Percentiles rank a stretch among this genome's conserved stretches.
These are phyloP conservation scores for Chymomyza procnemis DNA, from an alignment of 2,888 invertebrate genomes.

Conservation along the genomic window DNA sequence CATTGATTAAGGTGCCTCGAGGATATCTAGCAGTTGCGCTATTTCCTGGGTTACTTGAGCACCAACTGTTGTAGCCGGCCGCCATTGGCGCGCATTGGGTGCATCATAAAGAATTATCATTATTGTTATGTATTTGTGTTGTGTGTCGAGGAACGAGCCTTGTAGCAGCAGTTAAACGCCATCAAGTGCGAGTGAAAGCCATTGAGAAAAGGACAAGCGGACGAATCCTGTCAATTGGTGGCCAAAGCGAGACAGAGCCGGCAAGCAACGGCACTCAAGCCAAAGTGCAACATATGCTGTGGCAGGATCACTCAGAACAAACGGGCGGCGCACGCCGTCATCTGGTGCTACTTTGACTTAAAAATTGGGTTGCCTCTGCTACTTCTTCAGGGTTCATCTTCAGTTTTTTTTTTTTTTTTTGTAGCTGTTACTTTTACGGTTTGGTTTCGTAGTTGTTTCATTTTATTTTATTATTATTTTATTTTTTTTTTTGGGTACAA, in stretches of 20 bases:
- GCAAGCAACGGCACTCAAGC: constrained; percentile 38
- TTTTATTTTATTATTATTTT: constrained; percentile 2
- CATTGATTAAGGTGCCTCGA: background rate
- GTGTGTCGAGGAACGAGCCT: constrained; percentile 48
- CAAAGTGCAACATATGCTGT: constrained; percentile 74
- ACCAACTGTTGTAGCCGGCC: constrained; percentile 42
- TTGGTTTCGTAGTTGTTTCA: constrained; percentile 29
- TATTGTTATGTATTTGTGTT: constrained; percentile 53
- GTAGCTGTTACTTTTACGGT: constrained; percentile 56
- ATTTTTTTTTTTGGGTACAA: constrained; percentile 7
- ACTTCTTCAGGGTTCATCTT: constrained; percentile 23
- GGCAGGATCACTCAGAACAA: constrained; percentile 63
- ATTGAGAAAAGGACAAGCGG: constrained; percentile 54
- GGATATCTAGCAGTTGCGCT: constrained; percentile 13
- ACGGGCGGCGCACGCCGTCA: constrained; percentile 76
- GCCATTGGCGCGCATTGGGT: constrained; percentile 26
- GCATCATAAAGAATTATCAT: constrained; percentile 67
- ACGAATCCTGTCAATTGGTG: constrained; percentile 24
- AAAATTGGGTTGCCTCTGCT: constrained; percentile 66
- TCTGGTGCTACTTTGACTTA: constrained; percentile 77
- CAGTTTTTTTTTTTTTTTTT: constrained; percentile 26
- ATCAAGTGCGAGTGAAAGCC: constrained; percentile 61
- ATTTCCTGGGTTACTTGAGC: constrained; percentile 1
- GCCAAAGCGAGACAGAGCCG: constrained; percentile 45
- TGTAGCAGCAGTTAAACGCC: constrained; percentile 41